phyloP scores from a whole-genome alignment of 2,888 invertebrate species.

The Strigamia crassipes region DNA sequence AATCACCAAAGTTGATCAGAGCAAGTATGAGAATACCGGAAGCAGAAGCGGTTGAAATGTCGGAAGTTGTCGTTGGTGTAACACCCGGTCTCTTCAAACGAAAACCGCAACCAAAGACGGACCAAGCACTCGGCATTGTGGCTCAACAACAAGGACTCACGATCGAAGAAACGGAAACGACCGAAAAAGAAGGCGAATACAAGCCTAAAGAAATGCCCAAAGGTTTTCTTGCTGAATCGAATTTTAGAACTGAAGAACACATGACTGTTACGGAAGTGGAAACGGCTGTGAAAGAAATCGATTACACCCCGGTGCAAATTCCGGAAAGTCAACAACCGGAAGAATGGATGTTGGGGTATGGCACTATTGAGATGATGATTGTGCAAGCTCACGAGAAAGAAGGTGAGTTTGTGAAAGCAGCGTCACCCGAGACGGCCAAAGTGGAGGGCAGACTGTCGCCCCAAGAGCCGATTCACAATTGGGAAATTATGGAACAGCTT shows the following conservation, averaged over 20 bases:
- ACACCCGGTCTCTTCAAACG: slow-evolving; percentile 44
- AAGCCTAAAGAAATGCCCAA: slow-evolving; percentile 47
- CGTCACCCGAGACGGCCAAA: neutral
- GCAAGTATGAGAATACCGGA: slow-evolving; percentile 47
- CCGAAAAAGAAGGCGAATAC: slow-evolving; percentile 48
- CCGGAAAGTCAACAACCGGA: slow-evolving; percentile 4
- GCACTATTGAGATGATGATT: neutral
- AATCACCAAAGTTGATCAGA: slow-evolving; percentile 8
- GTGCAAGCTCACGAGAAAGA: slow-evolving; percentile 6
- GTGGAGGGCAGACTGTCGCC: slow-evolving; percentile 14
- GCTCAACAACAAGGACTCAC: slow-evolving; percentile 32
- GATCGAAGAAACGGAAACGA: slow-evolving; percentile 10
- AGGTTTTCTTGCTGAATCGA: slow-evolving; percentile 17
- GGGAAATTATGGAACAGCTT: neutral
- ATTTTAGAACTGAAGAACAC: slow-evolving; percentile 45
- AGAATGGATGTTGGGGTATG: slow-evolving; percentile 29
- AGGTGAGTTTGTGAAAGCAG: neutral
- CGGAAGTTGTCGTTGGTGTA: slow-evolving; percentile 47
- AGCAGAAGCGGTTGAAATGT: slow-evolving; percentile 46
- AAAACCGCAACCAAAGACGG: slow-evolving; percentile 44
- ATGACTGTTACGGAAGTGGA: slow-evolving; percentile 44
- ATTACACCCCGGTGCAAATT: neutral
- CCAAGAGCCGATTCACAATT: slow-evolving; percentile 43
- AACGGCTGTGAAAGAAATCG: slow-evolving; percentile 44
- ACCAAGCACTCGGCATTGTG: slow-evolving; percentile 38